Base-by-base conservation (phyloP, 2,113 vertebrate genomes). In the Myiagra hebetior region DNA sequence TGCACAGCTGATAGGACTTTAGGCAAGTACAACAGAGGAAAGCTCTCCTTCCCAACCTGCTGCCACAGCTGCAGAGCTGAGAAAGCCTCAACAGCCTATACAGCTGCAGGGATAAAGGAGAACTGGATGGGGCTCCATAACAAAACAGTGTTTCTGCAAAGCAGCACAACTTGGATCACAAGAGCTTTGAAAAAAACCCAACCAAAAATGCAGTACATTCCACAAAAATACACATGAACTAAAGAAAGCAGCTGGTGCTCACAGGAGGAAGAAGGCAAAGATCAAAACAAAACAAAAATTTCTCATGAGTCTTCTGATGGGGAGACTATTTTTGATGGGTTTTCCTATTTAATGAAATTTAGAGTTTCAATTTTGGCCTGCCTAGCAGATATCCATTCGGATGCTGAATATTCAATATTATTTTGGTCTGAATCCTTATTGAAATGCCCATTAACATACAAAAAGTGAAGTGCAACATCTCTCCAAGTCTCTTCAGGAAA, bases 191-290 rank as follows among this genome's bases (percentile, higher is more conserved):
- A 72, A 79, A 83, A 93, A 90, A 77, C 1, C 11, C 13, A 31
- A 22, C 5, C 2, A 44, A 73, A 73, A 87, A 79, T n/a, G 35
- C 28, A 83, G 26, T 56, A 57, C 76, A 75, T 86, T 89, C 92
- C 89, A 85, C 49, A 85, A 78, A 91, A 88, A 65, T 59, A 67
- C 4, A 5, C 18, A 80, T 31, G 69, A 93, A 74, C 57, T 39
- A 42, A 89, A 87, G 65, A 55, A 94, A 88, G 44, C 93, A 96
- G 93, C 88, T 96, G 88, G 88, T 96, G 88, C 64, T 44, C 90
- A 81, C 64, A 77, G 79, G 41, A 90, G 41, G 60, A 82, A 79
- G 85, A 78, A 92, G 39, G 27, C 85, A 95, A 93, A 74, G 67
- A 87, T 57, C 78, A 88, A 88, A 86, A 63, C 55, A 87, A 80